Conservation (phyloP, 23 tunicate genomes). For the Pegea sp. region DNA sequence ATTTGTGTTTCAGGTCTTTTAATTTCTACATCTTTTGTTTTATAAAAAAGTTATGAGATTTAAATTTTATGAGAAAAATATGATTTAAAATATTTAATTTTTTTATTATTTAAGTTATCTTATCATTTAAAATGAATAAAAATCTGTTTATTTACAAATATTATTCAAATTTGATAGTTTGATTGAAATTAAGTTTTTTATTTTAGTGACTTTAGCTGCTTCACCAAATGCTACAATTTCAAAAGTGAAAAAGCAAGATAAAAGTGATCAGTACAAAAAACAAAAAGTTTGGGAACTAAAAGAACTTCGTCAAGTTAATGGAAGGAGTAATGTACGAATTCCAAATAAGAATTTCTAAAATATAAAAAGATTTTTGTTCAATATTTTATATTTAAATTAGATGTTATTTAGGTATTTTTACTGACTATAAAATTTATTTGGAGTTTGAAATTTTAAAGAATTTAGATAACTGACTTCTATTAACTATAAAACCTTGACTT, state of each 20-base stretch:
- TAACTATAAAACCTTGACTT: too few species aligned
- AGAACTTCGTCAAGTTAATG: constrained; percentile 65
- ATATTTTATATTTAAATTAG: too few species aligned
- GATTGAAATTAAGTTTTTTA: not conserved
- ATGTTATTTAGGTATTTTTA: too few species aligned
- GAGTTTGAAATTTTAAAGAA: too few species aligned
- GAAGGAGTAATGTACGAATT: constrained; percentile 14
- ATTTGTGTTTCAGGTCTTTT: constrained; percentile 77
- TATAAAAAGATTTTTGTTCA: not conserved
- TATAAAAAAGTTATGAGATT: not conserved
- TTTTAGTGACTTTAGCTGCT: constrained; percentile 61
- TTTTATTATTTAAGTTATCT: not conserved
- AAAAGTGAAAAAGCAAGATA: constrained; percentile 60
- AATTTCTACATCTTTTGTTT: not conserved
- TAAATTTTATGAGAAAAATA: not conserved
- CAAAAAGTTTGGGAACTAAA: constrained; percentile 74
- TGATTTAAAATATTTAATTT: not conserved
- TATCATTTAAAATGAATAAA: not conserved
- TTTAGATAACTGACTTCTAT: too few species aligned
- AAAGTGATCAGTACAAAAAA: constrained; percentile 83
- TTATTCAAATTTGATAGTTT: not conserved
- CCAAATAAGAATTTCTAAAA: not conserved
- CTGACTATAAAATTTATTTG: too few species aligned
- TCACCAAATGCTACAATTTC: constrained; percentile 62
- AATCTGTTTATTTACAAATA: too few species aligned